Percentiles rank a stretch among this genome's conserved stretches.
Evolutionary conservation across 1,140 invertebrate species (phyloP).

Genomic region (Dinoponera quadriceps): DNA sequence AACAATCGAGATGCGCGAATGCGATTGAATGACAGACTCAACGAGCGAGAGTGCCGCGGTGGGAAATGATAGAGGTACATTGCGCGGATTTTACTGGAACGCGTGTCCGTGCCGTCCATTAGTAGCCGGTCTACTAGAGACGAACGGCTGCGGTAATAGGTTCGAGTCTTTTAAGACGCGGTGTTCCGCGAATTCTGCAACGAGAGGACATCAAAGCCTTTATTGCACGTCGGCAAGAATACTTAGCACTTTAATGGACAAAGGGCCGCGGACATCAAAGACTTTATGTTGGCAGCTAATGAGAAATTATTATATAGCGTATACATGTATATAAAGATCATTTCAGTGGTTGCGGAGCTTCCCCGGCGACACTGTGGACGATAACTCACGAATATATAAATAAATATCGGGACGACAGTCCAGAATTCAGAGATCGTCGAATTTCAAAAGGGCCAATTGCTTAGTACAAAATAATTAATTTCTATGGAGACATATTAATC

Average conservation of each 20-base stretch:
- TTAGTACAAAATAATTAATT: constrained; percentile 21
- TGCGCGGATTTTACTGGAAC: neutral
- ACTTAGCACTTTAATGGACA: constrained; percentile 39
- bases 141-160: constrained; percentile 15
- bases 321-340: neutral
- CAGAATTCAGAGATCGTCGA: neutral
- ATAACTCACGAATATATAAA: no score
- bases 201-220: constrained; percentile 33
- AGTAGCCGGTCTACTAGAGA: constrained; percentile 18
- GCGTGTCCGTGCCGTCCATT: neutral
- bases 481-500: neutral
- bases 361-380: neutral
- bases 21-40: no score
- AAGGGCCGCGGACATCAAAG: constrained; percentile 26
- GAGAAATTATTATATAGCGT: constrained; percentile 23
- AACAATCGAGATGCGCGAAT: no score
- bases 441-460: neutral
- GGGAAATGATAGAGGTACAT: neutral
- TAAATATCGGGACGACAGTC: neutral
- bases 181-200: constrained; percentile 37
- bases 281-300: constrained; percentile 21
- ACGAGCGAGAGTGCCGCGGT: no score
- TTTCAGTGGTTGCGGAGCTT: neutral
- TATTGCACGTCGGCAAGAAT: constrained; percentile 45
- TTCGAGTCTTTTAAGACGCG: constrained; percentile 12